These are phyloP conservation scores for Eulemur rubriventer DNA, from an alignment of 2,797 vertebrate genomes.

Conservation along the genomic window DNA sequence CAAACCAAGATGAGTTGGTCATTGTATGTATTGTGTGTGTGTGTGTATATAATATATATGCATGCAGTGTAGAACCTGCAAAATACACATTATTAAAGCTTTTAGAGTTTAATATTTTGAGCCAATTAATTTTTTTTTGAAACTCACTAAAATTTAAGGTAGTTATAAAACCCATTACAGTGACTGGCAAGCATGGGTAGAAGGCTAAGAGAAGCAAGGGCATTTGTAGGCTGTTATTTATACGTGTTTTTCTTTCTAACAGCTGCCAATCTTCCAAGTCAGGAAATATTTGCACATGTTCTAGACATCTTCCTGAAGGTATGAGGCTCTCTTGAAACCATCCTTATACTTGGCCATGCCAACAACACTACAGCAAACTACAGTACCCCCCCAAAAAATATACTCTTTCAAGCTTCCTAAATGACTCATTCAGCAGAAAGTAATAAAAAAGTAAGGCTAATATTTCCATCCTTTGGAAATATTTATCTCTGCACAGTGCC, in stretches of 20 bases:
- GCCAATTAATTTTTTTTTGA: constrained; percentile 47
- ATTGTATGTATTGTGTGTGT: neutral
- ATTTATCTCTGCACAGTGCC: constrained; percentile 71
- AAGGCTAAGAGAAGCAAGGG: constrained; percentile 63
- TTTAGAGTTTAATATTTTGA: constrained; percentile 48
- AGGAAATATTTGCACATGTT: constrained; percentile 77
- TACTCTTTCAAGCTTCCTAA: constrained; percentile 72
- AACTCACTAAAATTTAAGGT: constrained; percentile 56
- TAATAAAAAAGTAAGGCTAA: constrained; percentile 71
- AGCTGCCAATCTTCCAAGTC: constrained; percentile 68
- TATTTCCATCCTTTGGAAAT: constrained; percentile 75
- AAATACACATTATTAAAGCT: constrained; percentile 6
- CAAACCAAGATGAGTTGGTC: neutral
- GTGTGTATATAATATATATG: neutral
- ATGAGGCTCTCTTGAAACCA: constrained; percentile 70
- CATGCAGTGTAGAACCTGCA: neutral
- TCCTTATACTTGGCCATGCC: constrained; percentile 58
- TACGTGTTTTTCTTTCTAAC: constrained; percentile 76
- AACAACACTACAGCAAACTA: constrained; percentile 74
- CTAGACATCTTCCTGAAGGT: constrained; percentile 77
- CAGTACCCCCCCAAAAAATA: constrained; percentile 65
- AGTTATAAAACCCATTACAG: constrained; percentile 59
- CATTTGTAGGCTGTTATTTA: constrained; percentile 69
- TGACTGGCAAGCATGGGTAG: constrained; percentile 26
- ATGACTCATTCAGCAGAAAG: constrained; percentile 76